phyloP scores from a whole-genome alignment of 1,140 invertebrate genomes.

The Diploscapter pachys region DNA sequence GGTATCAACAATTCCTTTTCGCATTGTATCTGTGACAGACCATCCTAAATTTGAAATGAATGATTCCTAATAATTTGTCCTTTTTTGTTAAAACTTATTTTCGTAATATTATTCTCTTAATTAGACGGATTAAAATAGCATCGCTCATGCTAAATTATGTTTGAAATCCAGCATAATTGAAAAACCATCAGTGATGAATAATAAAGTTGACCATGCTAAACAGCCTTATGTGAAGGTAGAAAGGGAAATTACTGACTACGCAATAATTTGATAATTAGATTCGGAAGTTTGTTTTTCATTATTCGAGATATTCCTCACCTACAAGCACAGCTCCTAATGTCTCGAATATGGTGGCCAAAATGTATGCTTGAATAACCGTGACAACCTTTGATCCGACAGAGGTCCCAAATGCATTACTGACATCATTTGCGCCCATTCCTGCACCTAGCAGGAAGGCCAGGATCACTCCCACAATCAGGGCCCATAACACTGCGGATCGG shows the following conservation, averaged over 20 bases:
- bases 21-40: conserved; percentile 92
- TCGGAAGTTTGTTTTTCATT: too few species aligned
- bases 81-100: too few species aligned
- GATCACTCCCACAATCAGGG: conserved; percentile 75
- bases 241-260: background rate
- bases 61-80: background rate
- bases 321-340: conserved; percentile 65
- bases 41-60: conserved; percentile 62
- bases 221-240: too few species aligned
- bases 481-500: conserved; percentile 41
- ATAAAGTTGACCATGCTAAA: too few species aligned
- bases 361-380: conserved; percentile 81
- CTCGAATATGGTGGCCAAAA: conserved; percentile 89
- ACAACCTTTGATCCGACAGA: conserved; percentile 23
- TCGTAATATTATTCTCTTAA: too few species aligned
- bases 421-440: conserved; percentile 81
- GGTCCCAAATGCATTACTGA: conserved; percentile 30
- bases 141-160: too few species aligned
- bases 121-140: too few species aligned
- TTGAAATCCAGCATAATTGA: background rate
- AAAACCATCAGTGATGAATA: too few species aligned
- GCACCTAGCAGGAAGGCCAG: conserved; percentile 90
- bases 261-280: background rate
- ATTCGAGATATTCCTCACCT: conserved; percentile 39
- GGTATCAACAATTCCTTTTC: conserved; percentile 89